These are phyloP conservation scores for Flexamia atlantica DNA, from an alignment of 2,888 invertebrate genomes.

Conservation along the genomic window DNA sequence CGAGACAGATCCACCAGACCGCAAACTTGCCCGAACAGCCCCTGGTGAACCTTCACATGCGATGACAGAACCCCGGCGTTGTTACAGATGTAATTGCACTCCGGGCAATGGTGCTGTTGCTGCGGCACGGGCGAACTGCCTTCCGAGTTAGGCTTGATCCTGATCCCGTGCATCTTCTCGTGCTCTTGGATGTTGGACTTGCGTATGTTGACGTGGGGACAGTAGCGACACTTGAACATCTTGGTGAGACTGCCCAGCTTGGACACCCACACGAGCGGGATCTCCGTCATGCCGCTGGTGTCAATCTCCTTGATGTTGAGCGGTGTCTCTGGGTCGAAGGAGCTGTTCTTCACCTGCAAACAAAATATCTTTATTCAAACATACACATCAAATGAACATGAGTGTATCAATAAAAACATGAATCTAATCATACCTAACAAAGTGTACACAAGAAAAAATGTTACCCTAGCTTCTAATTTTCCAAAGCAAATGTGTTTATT, in stretches of 20 bases:
- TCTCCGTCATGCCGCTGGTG: conserved; percentile 76
- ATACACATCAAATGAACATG: too few species aligned
- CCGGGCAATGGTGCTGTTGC: conserved; percentile 80
- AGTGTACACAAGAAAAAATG: too few species aligned
- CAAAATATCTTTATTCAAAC: too few species aligned
- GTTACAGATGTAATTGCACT: conserved; percentile 89
- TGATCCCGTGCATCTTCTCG: conserved; percentile 84
- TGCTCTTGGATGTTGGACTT: conserved; percentile 90
- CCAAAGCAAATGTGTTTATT: too few species aligned
- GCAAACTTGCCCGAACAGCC: conserved; percentile 84
- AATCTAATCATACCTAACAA: too few species aligned
- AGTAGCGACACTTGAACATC: conserved; percentile 91
- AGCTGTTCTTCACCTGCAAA: conserved; percentile 67
- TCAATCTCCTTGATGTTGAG: conserved; percentile 67
- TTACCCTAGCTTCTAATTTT: too few species aligned
- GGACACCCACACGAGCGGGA: conserved; percentile 87
- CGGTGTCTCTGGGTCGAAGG: conserved; percentile 44
- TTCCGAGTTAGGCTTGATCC: conserved; percentile 42
- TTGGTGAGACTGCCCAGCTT: conserved; percentile 85
- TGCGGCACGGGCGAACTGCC: conserved; percentile 58
- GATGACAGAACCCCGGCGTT: conserved; percentile 84
- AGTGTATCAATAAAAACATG: too few species aligned
- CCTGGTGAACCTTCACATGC: conserved; percentile 87
- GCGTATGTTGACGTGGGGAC: conserved; percentile 90
- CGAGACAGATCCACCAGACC: conserved; percentile 82